phyloP scores from a whole-genome alignment of 2,888 invertebrate species.

The Drosophila colorata region DNA sequence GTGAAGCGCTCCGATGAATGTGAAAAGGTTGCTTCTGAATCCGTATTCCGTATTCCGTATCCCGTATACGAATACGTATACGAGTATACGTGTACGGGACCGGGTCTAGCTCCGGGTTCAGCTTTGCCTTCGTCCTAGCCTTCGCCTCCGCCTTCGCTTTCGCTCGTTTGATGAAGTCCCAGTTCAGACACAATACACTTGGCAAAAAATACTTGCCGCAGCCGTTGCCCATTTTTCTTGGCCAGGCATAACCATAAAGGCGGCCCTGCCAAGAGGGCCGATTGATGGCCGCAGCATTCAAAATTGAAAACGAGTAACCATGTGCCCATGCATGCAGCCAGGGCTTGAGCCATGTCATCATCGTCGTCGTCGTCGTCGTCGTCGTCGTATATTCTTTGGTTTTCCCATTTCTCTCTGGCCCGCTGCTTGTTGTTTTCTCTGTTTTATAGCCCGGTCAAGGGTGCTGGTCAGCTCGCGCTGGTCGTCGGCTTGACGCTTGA shows the following conservation, averaged over 20 bases:
- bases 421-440: conserved; percentile 29
- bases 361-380: background rate
- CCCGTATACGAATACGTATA: conserved; percentile 1
- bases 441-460: conserved; percentile 78
- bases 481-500: conserved; percentile 75
- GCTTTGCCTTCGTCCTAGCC: background rate
- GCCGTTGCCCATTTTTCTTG: conserved; percentile 60
- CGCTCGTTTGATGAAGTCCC: conserved; percentile 72
- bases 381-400: background rate
- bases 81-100: too few relatives aligned
- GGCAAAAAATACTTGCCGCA: conserved; percentile 40
- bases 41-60: conserved; percentile 32
- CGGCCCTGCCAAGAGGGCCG: conserved; percentile 58
- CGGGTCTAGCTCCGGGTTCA: conserved; percentile 1
- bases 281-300: conserved; percentile 74
- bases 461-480: conserved; percentile 69
- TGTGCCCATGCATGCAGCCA: conserved; percentile 21
- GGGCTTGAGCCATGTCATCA: conserved; percentile 36
- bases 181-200: conserved; percentile 71
- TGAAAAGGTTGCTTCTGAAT: conserved; percentile 46
- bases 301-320: conserved; percentile 59
- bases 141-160: conserved; percentile 21
- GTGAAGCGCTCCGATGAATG: conserved; percentile 64
- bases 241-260: conserved; percentile 73
- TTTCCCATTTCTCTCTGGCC: too few relatives aligned